A percentile compares a stretch with the other conserved stretches of the same genome.
Evolutionary conservation across 2,797 vertebrate species (phyloP).

Genomic region (Leucoraja ocellata): DNA sequence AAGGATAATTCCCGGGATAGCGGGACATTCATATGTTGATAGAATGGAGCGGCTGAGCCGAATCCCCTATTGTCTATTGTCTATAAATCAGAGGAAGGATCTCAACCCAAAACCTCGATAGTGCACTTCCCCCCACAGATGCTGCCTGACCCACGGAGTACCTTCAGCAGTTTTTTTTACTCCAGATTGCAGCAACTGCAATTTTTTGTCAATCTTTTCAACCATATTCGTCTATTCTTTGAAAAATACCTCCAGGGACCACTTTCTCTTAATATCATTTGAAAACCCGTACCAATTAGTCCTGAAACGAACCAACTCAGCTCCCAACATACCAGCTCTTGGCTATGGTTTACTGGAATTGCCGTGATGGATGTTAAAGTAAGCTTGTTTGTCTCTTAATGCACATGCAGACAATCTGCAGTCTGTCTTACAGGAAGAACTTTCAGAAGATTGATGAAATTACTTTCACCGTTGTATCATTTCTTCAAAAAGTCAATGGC

Average conservation of each 20-base stretch:
- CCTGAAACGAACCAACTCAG: slow-evolving; percentile 28
- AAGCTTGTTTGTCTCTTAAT: not conserved
- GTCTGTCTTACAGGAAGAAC: not conserved
- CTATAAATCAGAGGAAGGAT: too few relatives aligned
- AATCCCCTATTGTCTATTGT: too few relatives aligned
- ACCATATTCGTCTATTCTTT: not conserved
- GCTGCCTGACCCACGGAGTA: too few relatives aligned
- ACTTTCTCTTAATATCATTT: not conserved
- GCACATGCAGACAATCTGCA: not conserved
- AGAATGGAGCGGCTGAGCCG: too few relatives aligned
- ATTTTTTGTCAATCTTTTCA: too few relatives aligned
- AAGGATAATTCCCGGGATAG: too few relatives aligned
- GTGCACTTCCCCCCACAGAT: too few relatives aligned
- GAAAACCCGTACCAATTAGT: not conserved
- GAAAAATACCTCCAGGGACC: not conserved
- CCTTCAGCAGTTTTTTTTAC: too few relatives aligned
- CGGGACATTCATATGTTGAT: too few relatives aligned
- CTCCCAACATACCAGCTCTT: slow-evolving; percentile 7
- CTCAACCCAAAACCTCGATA: too few relatives aligned
- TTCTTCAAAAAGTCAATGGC: not conserved
- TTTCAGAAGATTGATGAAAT: not conserved
- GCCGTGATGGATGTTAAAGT: not conserved
- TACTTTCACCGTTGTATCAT: not conserved
- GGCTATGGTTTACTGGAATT: slow-evolving; percentile 13
- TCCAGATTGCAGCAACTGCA: too few relatives aligned